Evolutionary conservation across 2,888 invertebrate genomes (phyloP).

Genomic region (Gastracanthus pulcherrimus): DNA sequence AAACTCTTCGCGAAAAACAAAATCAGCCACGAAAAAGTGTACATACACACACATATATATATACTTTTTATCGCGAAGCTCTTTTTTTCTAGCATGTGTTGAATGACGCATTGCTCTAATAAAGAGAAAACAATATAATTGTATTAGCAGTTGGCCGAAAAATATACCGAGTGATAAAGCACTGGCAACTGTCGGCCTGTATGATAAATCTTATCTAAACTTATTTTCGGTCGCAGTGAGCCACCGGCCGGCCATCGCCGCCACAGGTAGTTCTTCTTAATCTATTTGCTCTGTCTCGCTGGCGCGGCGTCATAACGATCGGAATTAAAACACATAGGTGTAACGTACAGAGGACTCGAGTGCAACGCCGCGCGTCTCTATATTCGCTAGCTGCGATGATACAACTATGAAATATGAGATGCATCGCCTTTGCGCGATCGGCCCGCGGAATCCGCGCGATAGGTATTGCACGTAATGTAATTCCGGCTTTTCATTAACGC

Average conservation of each 20-base stretch:
- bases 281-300: conserved; percentile 25
- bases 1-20: no score
- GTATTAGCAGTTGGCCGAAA: conserved; percentile 35
- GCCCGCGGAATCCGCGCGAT: no score
- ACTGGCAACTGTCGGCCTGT: neutral
- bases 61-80: no score
- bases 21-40: no score
- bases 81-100: neutral
- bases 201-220: conserved; percentile 40
- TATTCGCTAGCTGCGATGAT: neutral
- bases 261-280: conserved; percentile 16
- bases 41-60: no score
- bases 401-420: conserved; percentile 26
- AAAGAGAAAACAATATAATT: conserved; percentile 26
- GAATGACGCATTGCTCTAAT: conserved; percentile 31
- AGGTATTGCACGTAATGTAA: neutral
- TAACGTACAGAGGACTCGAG: neutral
- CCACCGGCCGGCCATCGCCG: neutral
- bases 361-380: neutral
- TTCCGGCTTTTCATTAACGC: neutral
- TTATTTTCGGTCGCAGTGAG: conserved; percentile 4
- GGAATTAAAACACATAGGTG: conserved; percentile 21
- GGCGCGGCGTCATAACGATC: neutral
- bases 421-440: neutral
- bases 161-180: conserved; percentile 28